phyloP scores from a whole-genome alignment of 2,113 vertebrate genomes.

The Scartelaos histophorus region DNA sequence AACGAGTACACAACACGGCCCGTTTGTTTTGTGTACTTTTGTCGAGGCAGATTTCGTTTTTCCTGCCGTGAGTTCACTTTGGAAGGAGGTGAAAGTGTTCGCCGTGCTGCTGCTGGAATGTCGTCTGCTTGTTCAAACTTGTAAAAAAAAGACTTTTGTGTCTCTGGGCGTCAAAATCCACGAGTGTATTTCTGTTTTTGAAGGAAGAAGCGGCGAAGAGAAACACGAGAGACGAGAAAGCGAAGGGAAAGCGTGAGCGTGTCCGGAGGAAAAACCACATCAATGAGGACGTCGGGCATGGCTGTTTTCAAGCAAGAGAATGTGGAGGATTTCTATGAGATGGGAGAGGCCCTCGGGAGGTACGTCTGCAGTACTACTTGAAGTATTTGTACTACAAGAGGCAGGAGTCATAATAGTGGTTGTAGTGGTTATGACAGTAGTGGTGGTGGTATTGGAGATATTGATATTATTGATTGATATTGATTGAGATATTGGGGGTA shows the following conservation, averaged over 20 bases:
- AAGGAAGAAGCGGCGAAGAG: slow-evolving; percentile 23
- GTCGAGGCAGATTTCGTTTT: too few species aligned
- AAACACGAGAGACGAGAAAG: too few species aligned
- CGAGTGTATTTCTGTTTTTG: slow-evolving; percentile 10
- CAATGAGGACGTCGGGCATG: slow-evolving; percentile 88
- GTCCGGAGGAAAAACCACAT: slow-evolving; percentile 53
- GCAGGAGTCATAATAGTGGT: too few species aligned
- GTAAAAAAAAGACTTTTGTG: slow-evolving; percentile 26
- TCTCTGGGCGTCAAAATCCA: slow-evolving; percentile 22
- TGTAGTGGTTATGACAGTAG: too few species aligned
- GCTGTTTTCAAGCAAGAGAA: slow-evolving; percentile 92
- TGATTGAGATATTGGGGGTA: too few species aligned
- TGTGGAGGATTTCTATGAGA: slow-evolving; percentile 91
- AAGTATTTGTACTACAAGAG: too few species aligned
- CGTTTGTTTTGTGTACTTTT: too few species aligned
- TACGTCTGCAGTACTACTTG: slow-evolving; percentile 68
- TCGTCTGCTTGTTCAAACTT: slow-evolving; percentile 55
- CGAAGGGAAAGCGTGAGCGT: background rate
- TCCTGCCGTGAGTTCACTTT: background rate
- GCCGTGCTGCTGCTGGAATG: slow-evolving; percentile 45
- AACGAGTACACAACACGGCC: too few species aligned
- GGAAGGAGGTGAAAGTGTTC: slow-evolving; percentile 25
- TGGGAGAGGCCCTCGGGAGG: slow-evolving; percentile 91
- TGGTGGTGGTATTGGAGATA: too few species aligned
- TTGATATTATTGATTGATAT: too few species aligned